Conservation (phyloP, 2,797 vertebrate species). For the Notoglanidium macrostoma region DNA sequence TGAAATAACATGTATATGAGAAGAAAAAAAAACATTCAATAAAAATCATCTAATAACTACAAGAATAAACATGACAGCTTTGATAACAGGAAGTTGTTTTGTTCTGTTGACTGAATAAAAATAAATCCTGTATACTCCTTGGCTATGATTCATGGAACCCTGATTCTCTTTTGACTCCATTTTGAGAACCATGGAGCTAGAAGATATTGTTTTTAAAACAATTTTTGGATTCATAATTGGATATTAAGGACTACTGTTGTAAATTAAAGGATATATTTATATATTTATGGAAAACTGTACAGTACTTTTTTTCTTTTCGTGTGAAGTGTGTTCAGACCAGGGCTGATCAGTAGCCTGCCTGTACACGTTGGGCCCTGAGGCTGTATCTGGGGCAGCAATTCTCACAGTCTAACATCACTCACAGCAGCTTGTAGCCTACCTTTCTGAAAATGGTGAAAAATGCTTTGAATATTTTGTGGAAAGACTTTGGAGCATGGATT, state of each 20-base stretch:
- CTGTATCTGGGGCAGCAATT: background rate
- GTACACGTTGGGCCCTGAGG: background rate
- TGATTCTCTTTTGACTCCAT: background rate
- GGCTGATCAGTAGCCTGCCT: background rate
- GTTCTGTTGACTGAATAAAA: background rate
- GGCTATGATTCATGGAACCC: background rate
- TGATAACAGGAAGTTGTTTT: background rate
- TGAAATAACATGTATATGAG: background rate
- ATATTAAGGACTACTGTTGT: background rate
- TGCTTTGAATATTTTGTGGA: background rate
- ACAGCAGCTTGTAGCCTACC: background rate
- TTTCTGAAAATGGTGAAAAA: slow-evolving; percentile 3
- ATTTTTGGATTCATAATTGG: background rate
- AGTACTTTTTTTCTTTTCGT: background rate
- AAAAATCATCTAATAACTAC: background rate
- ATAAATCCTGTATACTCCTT: background rate
- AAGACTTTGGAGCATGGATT: background rate
- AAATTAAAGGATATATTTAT: background rate
- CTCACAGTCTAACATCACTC: background rate
- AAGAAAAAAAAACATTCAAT: background rate
- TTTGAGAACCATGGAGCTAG: background rate
- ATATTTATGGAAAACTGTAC: background rate
- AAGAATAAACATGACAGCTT: background rate
- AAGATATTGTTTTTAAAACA: background rate
- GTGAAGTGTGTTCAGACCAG: background rate